These are phyloP conservation scores for Cyphomyrmex costatus DNA, from an alignment of 1,140 invertebrate species.

Conservation along the genomic window DNA sequence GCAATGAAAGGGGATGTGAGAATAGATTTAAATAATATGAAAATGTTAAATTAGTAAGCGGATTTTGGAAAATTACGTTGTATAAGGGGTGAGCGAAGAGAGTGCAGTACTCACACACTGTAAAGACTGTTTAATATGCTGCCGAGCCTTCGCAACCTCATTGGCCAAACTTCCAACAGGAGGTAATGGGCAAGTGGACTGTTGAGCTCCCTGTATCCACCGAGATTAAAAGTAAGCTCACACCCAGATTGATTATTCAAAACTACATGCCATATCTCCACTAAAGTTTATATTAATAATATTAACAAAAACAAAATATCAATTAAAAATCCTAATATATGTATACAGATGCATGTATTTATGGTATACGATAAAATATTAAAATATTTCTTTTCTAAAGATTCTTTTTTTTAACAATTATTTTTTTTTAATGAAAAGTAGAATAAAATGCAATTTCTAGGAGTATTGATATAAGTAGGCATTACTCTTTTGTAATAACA, in stretches of 20 bases:
- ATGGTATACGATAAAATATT: slow-evolving; percentile 17
- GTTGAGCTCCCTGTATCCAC: slow-evolving; percentile 82
- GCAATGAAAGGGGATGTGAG: slow-evolving; percentile 30
- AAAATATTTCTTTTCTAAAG: slow-evolving; percentile 6
- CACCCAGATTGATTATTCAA: slow-evolving; percentile 74
- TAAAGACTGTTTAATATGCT: slow-evolving; percentile 88
- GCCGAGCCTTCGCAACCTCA: slow-evolving; percentile 88
- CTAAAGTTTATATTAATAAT: slow-evolving; percentile 45
- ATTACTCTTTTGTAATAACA: background rate
- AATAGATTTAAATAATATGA: slow-evolving; percentile 43
- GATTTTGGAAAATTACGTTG: slow-evolving; percentile 65
- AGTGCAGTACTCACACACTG: slow-evolving; percentile 87
- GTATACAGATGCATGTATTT: background rate
- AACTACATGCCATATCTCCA: slow-evolving; percentile 71
- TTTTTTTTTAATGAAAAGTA: background rate
- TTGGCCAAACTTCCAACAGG: slow-evolving; percentile 86
- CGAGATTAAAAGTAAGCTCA: slow-evolving; percentile 81
- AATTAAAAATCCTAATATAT: background rate
- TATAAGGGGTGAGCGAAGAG: slow-evolving; percentile 72
- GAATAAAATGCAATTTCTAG: background rate
- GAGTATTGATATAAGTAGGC: background rate
- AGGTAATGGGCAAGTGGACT: slow-evolving; percentile 79
- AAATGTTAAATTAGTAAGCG: slow-evolving; percentile 72
- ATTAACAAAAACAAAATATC: slow-evolving; percentile 9
- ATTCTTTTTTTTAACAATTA: background rate